Conservation (phyloP, 2,888 invertebrate genomes). For the Epistrophe eligans region DNA sequence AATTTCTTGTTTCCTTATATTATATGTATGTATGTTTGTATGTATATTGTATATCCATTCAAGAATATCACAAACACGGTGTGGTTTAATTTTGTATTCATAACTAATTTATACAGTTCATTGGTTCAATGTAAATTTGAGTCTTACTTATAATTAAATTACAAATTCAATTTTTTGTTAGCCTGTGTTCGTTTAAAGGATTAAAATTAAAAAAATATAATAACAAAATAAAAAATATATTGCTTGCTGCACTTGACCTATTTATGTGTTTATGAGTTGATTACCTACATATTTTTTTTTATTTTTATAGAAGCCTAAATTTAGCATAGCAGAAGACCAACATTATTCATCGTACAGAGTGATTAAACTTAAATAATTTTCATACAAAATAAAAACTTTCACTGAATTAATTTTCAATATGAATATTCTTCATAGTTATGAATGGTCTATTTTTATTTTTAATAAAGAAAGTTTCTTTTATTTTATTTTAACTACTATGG, state of each 20-base stretch:
- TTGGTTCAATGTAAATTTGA: neutral
- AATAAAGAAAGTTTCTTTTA: neutral
- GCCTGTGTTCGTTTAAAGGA: neutral
- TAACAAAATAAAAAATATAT: neutral
- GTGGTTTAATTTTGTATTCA: neutral
- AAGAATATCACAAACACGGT: too few species aligned
- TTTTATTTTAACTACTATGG: neutral
- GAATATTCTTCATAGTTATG: neutral
- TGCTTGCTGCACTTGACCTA: neutral
- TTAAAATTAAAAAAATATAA: too few species aligned
- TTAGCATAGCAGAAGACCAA: neutral
- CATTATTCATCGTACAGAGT: constrained; percentile 1
- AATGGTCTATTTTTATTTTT: neutral
- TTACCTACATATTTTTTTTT: neutral
- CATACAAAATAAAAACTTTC: neutral
- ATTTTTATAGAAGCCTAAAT: neutral
- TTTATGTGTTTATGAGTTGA: neutral
- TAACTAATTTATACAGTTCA: constrained; percentile 19
- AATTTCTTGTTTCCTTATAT: too few species aligned
- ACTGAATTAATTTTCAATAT: constrained; percentile 21
- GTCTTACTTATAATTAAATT: neutral
- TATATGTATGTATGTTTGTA: too few species aligned
- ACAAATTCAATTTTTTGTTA: neutral
- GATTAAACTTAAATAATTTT: constrained; percentile 9
- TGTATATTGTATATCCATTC: too few species aligned